phyloP scores from a whole-genome alignment of 2,113 vertebrate genomes.

The Stegastes partitus region DNA sequence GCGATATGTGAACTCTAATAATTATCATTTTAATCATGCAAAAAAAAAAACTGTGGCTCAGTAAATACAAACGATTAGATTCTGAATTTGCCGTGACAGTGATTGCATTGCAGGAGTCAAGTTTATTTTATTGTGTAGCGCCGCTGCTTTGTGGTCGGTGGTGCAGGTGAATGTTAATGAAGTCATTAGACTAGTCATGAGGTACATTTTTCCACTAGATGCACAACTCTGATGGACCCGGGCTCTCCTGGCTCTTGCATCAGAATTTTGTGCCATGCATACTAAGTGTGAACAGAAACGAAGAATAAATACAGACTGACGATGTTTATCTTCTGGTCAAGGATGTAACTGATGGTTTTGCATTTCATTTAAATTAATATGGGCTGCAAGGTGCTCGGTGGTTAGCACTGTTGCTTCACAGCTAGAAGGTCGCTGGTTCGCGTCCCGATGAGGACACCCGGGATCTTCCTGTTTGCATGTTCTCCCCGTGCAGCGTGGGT shows the following conservation, averaged over 20 bases:
- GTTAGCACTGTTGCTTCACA: too few relatives aligned
- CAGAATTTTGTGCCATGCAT: constrained; percentile 14
- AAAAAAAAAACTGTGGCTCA: constrained; percentile 23
- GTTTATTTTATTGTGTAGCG: constrained; percentile 30
- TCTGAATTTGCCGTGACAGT: constrained; percentile 42
- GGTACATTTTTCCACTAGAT: constrained; percentile 6
- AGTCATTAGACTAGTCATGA: constrained; percentile 40
- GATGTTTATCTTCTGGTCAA: background rate
- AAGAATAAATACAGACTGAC: background rate
- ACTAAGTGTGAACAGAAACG: constrained; percentile 2
- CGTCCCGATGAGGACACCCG: too few relatives aligned
- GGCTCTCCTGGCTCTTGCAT: background rate
- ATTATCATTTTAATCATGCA: constrained; percentile 46
- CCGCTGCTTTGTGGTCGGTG: constrained; percentile 35
- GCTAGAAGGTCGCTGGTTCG: too few relatives aligned
- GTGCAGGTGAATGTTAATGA: constrained; percentile 55
- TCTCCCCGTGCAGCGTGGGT: too few relatives aligned
- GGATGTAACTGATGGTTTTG: background rate
- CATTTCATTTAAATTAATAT: too few relatives aligned
- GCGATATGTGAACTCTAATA: constrained; percentile 23
- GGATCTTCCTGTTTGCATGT: too few relatives aligned
- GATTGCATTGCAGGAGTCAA: constrained; percentile 9
- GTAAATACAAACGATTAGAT: constrained; percentile 29
- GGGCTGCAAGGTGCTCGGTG: too few relatives aligned
- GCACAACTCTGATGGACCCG: background rate